A percentile compares a stretch with the other conserved stretches of the same genome.
These are phyloP conservation scores for Pheosia tremula DNA, from an alignment of 2,888 invertebrate species.

Conservation along the genomic window DNA sequence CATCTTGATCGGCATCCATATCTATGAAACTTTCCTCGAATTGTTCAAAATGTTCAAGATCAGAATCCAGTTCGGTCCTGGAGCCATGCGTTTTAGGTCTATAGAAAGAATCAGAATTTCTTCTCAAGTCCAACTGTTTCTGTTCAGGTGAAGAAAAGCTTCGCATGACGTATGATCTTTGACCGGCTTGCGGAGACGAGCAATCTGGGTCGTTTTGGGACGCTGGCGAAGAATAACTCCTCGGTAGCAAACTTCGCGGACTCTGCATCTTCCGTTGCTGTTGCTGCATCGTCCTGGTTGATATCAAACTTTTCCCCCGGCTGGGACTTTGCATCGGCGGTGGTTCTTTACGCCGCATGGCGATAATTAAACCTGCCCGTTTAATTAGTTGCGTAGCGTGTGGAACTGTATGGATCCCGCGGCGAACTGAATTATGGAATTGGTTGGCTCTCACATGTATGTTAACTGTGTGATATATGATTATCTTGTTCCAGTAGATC, in stretches of 20 bases:
- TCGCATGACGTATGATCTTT: constrained; percentile 63
- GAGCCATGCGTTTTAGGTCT: constrained; percentile 67
- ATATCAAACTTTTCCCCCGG: constrained; percentile 69
- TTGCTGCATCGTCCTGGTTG: constrained; percentile 69
- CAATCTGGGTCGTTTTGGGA: constrained; percentile 57
- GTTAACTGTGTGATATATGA: constrained; percentile 63
- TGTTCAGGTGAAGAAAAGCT: constrained; percentile 75
- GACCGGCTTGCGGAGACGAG: constrained; percentile 35
- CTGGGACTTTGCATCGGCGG: constrained; percentile 48
- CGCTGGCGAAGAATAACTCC: constrained; percentile 75
- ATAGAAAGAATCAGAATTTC: constrained; percentile 69
- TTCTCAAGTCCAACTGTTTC: constrained; percentile 61
- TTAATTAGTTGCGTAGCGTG: constrained; percentile 49
- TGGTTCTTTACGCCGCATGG: constrained; percentile 72
- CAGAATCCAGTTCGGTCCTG: constrained; percentile 71
- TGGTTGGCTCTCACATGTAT: constrained; percentile 59
- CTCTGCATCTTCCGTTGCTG: constrained; percentile 65
- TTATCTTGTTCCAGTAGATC: constrained; percentile 65
- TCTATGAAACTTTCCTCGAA: constrained; percentile 76
- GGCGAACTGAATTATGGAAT: constrained; percentile 59
- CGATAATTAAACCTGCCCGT: constrained; percentile 23
- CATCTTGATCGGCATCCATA: constrained; percentile 73
- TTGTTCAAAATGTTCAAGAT: constrained; percentile 74
- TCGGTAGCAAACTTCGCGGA: constrained; percentile 62
- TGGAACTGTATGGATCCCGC: constrained; percentile 51